Conservation (phyloP, 2,888 invertebrate genomes). For the Parochlus steinenii region DNA sequence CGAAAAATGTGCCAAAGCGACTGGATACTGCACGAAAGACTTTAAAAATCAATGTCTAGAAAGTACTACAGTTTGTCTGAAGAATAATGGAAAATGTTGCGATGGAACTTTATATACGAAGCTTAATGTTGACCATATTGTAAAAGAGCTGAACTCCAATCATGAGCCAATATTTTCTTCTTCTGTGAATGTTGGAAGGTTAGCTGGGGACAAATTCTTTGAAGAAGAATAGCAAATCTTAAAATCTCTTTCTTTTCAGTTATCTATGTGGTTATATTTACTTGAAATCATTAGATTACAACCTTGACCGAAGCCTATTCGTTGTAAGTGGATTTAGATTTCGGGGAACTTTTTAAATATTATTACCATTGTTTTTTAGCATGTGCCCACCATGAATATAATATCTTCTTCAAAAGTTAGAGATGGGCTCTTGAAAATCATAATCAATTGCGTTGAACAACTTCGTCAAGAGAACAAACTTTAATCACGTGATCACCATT, state of each 20-base stretch:
- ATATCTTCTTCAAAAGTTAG: too few species aligned
- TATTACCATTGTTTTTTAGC: too few species aligned
- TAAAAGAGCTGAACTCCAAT: slow-evolving; percentile 17
- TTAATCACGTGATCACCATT: too few species aligned
- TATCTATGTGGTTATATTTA: slow-evolving; percentile 67
- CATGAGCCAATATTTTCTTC: slow-evolving; percentile 14
- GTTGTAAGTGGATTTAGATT: too few species aligned
- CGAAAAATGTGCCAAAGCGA: slow-evolving; percentile 27
- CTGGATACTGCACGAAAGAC: slow-evolving; percentile 24
- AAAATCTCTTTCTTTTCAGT: slow-evolving; percentile 22
- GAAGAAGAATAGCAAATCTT: slow-evolving; percentile 1
- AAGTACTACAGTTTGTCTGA: slow-evolving; percentile 18
- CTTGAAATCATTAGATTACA: slow-evolving; percentile 48
- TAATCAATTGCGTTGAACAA: too few species aligned
- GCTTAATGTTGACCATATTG: slow-evolving; percentile 31
- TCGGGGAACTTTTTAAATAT: too few species aligned
- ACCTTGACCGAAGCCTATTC: slow-evolving; percentile 43
- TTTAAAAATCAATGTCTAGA: slow-evolving; percentile 21
- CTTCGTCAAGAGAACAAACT: too few species aligned
- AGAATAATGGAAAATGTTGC: slow-evolving; percentile 17
- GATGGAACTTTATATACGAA: slow-evolving; percentile 20
- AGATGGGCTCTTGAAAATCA: too few species aligned
- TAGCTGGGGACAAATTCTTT: slow-evolving; percentile 12
- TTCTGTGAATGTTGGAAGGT: slow-evolving; percentile 38
- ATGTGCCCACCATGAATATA: too few species aligned